Evolutionary conservation across 2,888 invertebrate species (phyloP).

Genomic region (Cryptophagus acutangulus): DNA sequence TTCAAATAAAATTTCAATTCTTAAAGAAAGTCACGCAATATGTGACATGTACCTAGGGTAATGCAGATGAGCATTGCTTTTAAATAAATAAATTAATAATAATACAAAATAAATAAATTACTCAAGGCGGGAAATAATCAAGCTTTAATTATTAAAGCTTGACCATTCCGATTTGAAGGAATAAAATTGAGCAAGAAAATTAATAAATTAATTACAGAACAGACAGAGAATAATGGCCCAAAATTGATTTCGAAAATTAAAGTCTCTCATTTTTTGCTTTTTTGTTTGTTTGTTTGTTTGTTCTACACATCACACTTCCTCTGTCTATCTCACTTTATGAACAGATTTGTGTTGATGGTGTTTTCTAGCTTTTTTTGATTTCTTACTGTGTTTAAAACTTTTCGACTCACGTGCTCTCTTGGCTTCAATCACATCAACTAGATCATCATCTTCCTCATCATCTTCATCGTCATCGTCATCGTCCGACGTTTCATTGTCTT

Average conservation of each 20-base stretch:
- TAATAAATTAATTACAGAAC: no score
- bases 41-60: slow-evolving; percentile 49
- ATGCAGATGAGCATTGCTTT: slow-evolving; percentile 39
- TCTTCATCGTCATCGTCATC: slow-evolving; percentile 64
- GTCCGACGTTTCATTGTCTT: slow-evolving; percentile 62
- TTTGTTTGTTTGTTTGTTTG: no score
- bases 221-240: no score
- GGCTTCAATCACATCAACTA: slow-evolving; percentile 65
- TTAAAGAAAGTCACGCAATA: slow-evolving; percentile 38
- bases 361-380: slow-evolving; percentile 41
- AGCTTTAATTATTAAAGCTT: neutral
- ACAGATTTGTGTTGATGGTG: slow-evolving; percentile 35
- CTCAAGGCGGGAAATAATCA: slow-evolving; percentile 44
- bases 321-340: slow-evolving; percentile 41
- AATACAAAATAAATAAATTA: slow-evolving; percentile 55
- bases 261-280: no score
- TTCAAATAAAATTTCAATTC: slow-evolving; percentile 11
- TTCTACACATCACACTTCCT: no score
- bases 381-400: slow-evolving; percentile 45
- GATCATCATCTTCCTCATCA: slow-evolving; percentile 63
- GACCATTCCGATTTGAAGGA: neutral
- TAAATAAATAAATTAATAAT: slow-evolving; percentile 35
- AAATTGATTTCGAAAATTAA: no score
- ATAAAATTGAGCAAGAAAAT: no score
- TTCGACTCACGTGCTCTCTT: slow-evolving; percentile 84